phyloP scores from a whole-genome alignment of 2,888 invertebrate genomes.

The Leptopilina drosophilae region DNA sequence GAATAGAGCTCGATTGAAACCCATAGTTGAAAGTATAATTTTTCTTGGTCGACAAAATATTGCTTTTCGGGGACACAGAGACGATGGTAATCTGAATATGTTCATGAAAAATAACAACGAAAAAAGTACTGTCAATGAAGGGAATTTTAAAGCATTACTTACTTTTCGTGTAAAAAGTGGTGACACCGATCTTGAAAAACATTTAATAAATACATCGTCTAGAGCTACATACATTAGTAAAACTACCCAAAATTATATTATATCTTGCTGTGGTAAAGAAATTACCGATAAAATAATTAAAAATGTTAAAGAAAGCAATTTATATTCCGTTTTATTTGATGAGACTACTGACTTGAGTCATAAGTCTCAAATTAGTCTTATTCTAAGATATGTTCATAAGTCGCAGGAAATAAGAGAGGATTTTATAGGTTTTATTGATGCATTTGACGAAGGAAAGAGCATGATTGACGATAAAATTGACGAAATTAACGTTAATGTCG shows the following conservation, averaged over 20 bases:
- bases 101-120: too few species aligned
- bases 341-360: conserved; percentile 51
- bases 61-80: conserved; percentile 41
- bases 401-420: conserved; percentile 42
- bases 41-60: conserved; percentile 5
- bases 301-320: background rate
- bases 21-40: too few species aligned
- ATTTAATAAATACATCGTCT: conserved; percentile 44
- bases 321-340: conserved; percentile 50
- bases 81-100: conserved; percentile 16
- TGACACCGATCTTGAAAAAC: conserved; percentile 34
- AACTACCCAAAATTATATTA: conserved; percentile 50
- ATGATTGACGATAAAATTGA: background rate
- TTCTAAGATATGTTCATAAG: conserved; percentile 48
- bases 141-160: conserved; percentile 23
- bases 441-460: background rate
- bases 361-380: conserved; percentile 49
- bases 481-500: too few species aligned
- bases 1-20: too few species aligned
- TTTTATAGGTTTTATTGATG: conserved; percentile 49
- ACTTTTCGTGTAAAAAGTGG: conserved; percentile 18
- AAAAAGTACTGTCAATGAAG: background rate
- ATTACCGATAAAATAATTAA: conserved; percentile 25
- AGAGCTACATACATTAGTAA: conserved; percentile 51
- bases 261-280: conserved; percentile 28